phyloP scores from a whole-genome alignment of 2,797 vertebrate species.

The Sebastes iracundus region DNA sequence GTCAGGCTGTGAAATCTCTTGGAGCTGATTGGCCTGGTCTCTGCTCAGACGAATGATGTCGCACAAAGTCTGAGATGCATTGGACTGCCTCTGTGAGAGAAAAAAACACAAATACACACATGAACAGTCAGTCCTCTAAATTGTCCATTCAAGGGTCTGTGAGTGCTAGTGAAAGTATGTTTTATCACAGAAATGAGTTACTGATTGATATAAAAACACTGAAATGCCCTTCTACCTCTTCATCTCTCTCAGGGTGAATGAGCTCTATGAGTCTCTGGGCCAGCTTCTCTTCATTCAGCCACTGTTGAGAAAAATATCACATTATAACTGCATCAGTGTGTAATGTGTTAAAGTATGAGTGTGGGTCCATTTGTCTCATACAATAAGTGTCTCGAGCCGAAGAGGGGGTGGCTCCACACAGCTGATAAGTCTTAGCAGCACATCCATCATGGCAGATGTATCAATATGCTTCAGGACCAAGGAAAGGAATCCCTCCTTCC shows the following conservation, averaged over 20 bases:
- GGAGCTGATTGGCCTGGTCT: constrained; percentile 93
- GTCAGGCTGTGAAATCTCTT: constrained; percentile 91
- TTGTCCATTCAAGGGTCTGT: neutral
- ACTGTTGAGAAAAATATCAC: constrained; percentile 78
- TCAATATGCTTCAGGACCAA: constrained; percentile 95
- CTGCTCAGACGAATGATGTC: constrained; percentile 96
- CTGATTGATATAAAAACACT: neutral
- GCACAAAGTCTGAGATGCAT: constrained; percentile 96
- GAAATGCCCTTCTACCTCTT: constrained; percentile 84
- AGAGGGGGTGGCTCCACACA: constrained; percentile 93
- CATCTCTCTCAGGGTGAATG: constrained; percentile 92
- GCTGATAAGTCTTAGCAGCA: constrained; percentile 94
- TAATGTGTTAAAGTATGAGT: neutral
- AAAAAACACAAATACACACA: neutral
- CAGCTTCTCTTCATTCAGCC: constrained; percentile 93
- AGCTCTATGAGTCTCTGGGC: constrained; percentile 94
- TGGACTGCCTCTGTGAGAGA: constrained; percentile 87
- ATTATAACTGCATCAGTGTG: neutral
- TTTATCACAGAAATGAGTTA: neutral
- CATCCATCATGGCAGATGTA: constrained; percentile 98
- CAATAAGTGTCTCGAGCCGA: constrained; percentile 92
- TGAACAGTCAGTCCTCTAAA: neutral
- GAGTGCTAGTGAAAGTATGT: neutral
- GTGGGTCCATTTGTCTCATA: constrained; percentile 69
- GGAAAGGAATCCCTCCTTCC: constrained; percentile 90